Evolutionary conservation across 2,888 invertebrate species (phyloP).

Genomic region (Campoletis raptor): DNA sequence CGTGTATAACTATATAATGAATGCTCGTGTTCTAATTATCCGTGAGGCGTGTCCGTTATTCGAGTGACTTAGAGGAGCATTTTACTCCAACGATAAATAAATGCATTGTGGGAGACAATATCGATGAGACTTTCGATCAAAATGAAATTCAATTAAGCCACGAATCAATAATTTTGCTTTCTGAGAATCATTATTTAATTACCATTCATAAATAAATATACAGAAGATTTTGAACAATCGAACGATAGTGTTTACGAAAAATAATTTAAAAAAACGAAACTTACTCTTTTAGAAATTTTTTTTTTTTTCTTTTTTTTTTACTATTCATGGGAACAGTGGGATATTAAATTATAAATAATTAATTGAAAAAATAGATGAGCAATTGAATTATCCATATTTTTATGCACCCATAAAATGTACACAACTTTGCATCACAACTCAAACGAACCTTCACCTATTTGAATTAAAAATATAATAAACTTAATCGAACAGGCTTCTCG

Average conservation of each 20-base stretch:
- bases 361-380: neutral
- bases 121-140: conserved; percentile 42
- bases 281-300: neutral
- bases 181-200: neutral
- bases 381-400: neutral
- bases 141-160: conserved; percentile 45
- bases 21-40: conserved; percentile 71
- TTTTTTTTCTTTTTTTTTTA: no score
- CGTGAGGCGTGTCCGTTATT: conserved; percentile 65
- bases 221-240: neutral
- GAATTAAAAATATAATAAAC: neutral
- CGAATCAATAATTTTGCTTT: neutral
- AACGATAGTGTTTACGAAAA: neutral
- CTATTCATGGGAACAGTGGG: no score
- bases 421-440: neutral
- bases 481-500: neutral
- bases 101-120: conserved; percentile 1
- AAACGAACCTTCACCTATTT: conserved; percentile 10
- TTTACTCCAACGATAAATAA: conserved; percentile 38
- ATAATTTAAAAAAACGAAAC: neutral
- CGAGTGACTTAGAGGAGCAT: conserved; percentile 26
- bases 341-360: neutral
- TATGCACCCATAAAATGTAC: neutral
- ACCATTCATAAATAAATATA: neutral
- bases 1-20: conserved; percentile 56